Base-by-base conservation (phyloP, 2,113 vertebrate species). In the Percopsis transmontana region DNA sequence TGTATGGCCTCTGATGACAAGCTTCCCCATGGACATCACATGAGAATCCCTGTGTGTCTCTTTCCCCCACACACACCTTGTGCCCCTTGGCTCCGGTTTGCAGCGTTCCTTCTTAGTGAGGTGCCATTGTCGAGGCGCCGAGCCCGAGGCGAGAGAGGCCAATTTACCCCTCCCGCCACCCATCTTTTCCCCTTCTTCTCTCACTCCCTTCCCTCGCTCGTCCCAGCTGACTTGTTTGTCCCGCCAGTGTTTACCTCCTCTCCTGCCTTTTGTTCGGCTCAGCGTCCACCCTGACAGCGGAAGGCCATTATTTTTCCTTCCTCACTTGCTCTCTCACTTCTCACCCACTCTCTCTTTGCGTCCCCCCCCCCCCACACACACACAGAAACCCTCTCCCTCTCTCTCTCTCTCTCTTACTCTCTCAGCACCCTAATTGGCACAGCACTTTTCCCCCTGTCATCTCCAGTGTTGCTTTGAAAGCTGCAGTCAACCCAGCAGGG, bases 221-320 rank as follows among this genome's bases (percentile, higher is more conserved):
- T 85, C 86, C 82, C 85, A 33, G 66, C 74, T 87, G 89, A 90
- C 79, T 86, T 87, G 85, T 89, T 90, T 83, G 85, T 89, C 87
- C 85, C 86, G 77, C 54, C 41, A 68, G 81, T 86, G 80, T 89
- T 88, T 87, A 82, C 81, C 84, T 86, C 81, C 74, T 80, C 80
- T 68, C 66, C 53, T 20, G 19, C 23, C 21, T 53, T 80, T 61
- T 81, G 77, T 80, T 81, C 84, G 74, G 63, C 83, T 72, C 74
- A 76, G 77, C 50, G 50, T 88, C 71, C 74, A 75, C 74, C 69
- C 73, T 84, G 81, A 85, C 87, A 81, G 80, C 59, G 62, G 59
- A 64, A 77, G 85, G 77, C 88, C 79, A 85, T 90, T 83, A 85
- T 87, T 86, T 89, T 81, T 79, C 65, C 67, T 74, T 44, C 77